Evolutionary conservation across 2,797 vertebrate genomes (phyloP), one percentile per base, ranked within the genome.

Genomic region (Ctenopoma multispine): DNA sequence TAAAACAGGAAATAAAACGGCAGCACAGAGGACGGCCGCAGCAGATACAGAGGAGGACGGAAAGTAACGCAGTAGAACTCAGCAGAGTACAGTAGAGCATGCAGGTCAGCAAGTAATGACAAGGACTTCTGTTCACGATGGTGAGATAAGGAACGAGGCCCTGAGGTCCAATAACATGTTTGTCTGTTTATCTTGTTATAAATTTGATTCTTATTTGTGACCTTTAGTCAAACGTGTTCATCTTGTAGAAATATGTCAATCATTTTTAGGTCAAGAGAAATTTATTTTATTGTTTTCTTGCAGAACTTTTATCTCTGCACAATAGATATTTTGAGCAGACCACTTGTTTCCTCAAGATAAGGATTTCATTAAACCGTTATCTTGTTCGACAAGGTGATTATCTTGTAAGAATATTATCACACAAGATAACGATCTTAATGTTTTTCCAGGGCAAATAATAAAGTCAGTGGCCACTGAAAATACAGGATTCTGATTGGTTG

Each of bases 1-100:
- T 79, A 87, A 88, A 91, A 84, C 72, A 85, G 84, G 83, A 76
- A 66, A 83, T 85, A 80, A 86, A 80, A 70, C 23, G 2, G 43
- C 60, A 18, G 70, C 66, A 14, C 63, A 77, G 80, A 85, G 75
- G 68, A 73, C 57, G 48, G 24, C 50, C 2, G 21, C 31, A 3
- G 69, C 53, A 44, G 60, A 69, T 5, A 53, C 61, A 55, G 60
- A 55, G 29, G 62, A 75, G 59, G 62, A 79, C 67, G 66, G 44
- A 18, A 17, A 44, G 73, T 27, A 60, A 40, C 55, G 21, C 27
- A 44, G 23, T 7, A 31, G 51, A 51, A 9, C 17, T 11, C 36
- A 8, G 15, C 2, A 17, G 20, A 43, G 36, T 13, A 23, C 11
- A 40, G 17, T 3, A 14, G 20, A 43, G 36, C 6, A 24, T 7